Conservation (phyloP, 2,113 vertebrate genomes). For the Sturnus vulgaris region DNA sequence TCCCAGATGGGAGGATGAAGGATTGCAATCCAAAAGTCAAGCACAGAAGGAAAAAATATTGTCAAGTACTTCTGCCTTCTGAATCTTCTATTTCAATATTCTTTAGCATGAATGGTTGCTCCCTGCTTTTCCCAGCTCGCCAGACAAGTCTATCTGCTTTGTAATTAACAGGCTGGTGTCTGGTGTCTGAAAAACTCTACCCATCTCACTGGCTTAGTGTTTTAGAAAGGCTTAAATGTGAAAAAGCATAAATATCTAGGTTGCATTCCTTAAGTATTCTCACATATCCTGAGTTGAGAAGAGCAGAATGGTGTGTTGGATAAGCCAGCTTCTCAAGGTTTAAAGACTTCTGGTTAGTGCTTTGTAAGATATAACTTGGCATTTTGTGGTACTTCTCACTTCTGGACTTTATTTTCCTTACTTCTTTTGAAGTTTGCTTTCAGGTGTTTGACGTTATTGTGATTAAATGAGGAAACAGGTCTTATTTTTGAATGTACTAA, state of each 20-base stretch:
- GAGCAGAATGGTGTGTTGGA: not conserved
- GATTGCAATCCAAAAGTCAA: not conserved
- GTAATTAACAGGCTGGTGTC: not conserved
- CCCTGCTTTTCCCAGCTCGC: not conserved
- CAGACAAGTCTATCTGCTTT: not conserved
- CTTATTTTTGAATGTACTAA: not conserved
- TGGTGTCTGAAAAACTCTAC: not conserved
- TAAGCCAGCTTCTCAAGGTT: conserved; percentile 31
- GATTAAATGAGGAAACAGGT: not conserved
- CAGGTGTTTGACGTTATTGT: not conserved
- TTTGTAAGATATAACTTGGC: conserved; percentile 2
- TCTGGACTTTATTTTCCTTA: not conserved
- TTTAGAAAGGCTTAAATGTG: conserved; percentile 29
- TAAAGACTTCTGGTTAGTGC: conserved; percentile 26
- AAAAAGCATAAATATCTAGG: conserved; percentile 15
- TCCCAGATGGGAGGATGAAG: not conserved
- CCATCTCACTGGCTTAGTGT: not conserved
- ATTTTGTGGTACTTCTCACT: not conserved
- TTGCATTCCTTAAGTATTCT: conserved; percentile 25
- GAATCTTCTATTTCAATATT: not conserved
- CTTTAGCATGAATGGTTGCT: not conserved
- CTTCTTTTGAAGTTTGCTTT: not conserved
- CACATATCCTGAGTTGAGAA: not conserved
- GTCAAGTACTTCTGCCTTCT: not conserved
- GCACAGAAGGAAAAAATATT: not conserved